Base-by-base conservation (phyloP, 2,113 vertebrate genomes). In the Condylura cristata region DNA sequence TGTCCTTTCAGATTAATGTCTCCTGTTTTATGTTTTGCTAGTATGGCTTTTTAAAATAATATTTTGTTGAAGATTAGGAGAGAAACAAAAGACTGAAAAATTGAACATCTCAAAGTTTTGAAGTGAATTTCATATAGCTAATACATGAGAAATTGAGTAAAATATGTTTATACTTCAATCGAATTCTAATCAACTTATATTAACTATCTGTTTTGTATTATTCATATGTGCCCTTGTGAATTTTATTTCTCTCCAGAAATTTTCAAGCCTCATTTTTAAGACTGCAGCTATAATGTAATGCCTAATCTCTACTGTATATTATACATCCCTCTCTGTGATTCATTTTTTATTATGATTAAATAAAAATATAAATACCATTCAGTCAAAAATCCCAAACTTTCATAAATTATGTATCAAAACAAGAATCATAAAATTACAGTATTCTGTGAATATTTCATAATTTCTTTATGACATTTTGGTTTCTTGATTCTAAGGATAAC, bases 221-320 rank as follows among this genome's bases (percentile, higher is more conserved):
- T 1, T 79, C 9, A 14, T 34, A 70, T 1, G 0, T 41, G 89
- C 30, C 2, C 34, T 41, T 11, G 0, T 58, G 3, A 44, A 56
- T 95, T 56, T 97, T 53, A 92, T 58, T 74, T 82, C 28, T 96
- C 94, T 68, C 56, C 84, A 53, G 53, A 94, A 30, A 96, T 72
- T 26, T 86, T 53, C 6, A 86, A 70, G 30, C 2, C 39, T 90
- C 1, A 53, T 96, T 95, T 94, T 92, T 18, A 93, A 90, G 61
- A 4, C n/a, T 91, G 28, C 56, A 86, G 17, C 44, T 78, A 90
- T 94, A 93, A n/a, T 46, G 2, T 5, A 34, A 13, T 48, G 44
- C 28, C 46, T 51, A 22, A 34, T 51, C 88, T 72, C 10, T 4
- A 22, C 2, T 20, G 4, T 4, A 84, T 46, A 1, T 16, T 22